Evolutionary conservation across 2,888 invertebrate genomes (phyloP).

Genomic region (Bellardia bayeri): DNA sequence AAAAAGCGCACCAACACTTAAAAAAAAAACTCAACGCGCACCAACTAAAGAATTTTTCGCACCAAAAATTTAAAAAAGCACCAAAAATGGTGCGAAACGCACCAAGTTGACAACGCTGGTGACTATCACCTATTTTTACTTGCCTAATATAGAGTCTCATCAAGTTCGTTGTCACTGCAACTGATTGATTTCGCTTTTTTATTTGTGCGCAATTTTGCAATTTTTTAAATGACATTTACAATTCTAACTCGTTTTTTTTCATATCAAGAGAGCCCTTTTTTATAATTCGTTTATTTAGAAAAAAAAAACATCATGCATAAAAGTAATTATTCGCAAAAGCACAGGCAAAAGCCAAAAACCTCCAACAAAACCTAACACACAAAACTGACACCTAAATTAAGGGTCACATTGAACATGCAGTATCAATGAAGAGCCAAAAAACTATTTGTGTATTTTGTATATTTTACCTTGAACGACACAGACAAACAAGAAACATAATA

Average conservation of each 20-base stretch:
- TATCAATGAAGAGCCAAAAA: neutral
- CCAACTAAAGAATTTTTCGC: too few relatives aligned
- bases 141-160: neutral
- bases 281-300: conserved; percentile 2
- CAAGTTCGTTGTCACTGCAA: neutral
- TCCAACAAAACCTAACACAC: conserved; percentile 7
- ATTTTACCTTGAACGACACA: conserved; percentile 56
- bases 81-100: too few relatives aligned
- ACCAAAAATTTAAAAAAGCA: too few relatives aligned
- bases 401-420: conserved; percentile 19
- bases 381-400: conserved; percentile 51
- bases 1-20: too few relatives aligned
- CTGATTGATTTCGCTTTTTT: conserved; percentile 3
- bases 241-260: neutral
- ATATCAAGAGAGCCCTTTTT: neutral
- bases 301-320: conserved; percentile 35
- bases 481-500: conserved; percentile 18
- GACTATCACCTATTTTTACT: neutral
- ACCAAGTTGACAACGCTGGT: too few relatives aligned
- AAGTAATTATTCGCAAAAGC: conserved; percentile 42
- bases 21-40: too few relatives aligned
- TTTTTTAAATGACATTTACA: conserved; percentile 24
- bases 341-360: conserved; percentile 32
- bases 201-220: neutral
- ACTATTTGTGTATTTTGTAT: neutral